phyloP scores from a whole-genome alignment of 2,113 vertebrate genomes.

The Tor tambroides region DNA sequence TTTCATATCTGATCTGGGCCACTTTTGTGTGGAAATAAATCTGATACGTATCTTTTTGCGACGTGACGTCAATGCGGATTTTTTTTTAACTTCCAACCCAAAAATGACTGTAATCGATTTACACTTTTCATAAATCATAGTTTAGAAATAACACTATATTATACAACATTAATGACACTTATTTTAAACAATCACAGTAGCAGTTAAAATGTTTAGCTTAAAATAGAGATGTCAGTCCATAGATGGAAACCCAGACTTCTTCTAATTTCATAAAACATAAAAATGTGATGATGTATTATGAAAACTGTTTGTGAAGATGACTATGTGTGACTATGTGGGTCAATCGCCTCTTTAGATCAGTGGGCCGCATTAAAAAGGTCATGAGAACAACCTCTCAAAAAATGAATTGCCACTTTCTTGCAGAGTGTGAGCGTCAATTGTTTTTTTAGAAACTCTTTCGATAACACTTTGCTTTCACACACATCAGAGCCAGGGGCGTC shows the following conservation, averaged over 20 bases:
- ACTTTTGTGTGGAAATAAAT: background rate
- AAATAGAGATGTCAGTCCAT: background rate
- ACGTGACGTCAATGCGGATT: background rate
- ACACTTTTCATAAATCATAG: background rate
- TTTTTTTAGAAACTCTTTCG: background rate
- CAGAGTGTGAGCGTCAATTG: no score
- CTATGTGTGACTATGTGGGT: background rate
- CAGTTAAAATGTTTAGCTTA: background rate
- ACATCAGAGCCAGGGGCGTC: background rate
- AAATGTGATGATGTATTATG: background rate
- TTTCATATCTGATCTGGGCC: background rate
- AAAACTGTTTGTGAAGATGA: background rate
- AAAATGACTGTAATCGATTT: background rate
- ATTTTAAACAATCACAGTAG: background rate
- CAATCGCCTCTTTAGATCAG: background rate
- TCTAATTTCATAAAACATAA: background rate
- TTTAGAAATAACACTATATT: background rate
- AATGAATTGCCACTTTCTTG: background rate
- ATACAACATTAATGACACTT: background rate
- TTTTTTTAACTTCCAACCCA: background rate
- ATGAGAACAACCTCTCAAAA: background rate
- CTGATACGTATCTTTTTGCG: background rate
- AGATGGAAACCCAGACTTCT: background rate
- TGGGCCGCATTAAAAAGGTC: background rate
- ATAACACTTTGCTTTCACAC: constrained; percentile 1